phyloP scores from a whole-genome alignment of 2,888 invertebrate species.

The Deilephila porcellus region DNA sequence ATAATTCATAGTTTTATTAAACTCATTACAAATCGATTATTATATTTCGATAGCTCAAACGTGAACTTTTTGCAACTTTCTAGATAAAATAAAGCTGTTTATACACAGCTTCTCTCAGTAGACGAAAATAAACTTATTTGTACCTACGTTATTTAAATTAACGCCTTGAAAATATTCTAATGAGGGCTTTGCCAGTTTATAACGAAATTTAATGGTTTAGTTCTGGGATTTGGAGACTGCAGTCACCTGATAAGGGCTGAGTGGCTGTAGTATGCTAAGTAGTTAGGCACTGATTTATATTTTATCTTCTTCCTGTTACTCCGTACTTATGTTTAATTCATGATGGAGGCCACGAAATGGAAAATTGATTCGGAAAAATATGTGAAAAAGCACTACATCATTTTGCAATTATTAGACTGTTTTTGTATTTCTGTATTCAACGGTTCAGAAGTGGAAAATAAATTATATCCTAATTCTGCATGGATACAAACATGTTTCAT shows the following conservation, averaged over 20 bases:
- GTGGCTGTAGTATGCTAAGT: neutral
- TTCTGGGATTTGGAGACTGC: conserved; percentile 1
- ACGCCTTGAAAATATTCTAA: neutral
- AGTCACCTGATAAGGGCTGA: neutral
- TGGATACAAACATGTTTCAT: too few species aligned
- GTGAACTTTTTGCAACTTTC: too few species aligned
- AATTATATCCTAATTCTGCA: too few species aligned
- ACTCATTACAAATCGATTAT: too few species aligned
- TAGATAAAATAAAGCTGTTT: too few species aligned
- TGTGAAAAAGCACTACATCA: too few species aligned
- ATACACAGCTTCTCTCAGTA: neutral
- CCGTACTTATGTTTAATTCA: neutral
- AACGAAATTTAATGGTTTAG: neutral
- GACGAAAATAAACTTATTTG: neutral
- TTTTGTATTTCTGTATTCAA: too few species aligned
- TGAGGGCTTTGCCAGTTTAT: neutral
- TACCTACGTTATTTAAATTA: neutral
- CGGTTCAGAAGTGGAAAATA: too few species aligned
- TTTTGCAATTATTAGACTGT: too few species aligned
- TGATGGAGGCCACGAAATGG: neutral
- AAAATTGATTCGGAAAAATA: neutral
- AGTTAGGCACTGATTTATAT: neutral
- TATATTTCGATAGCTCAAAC: too few species aligned
- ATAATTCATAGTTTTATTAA: too few species aligned
- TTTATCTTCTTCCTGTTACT: neutral